Evolutionary conservation across 2,797 vertebrate species (phyloP).

Genomic region (Poeciliopsis gracilis): DNA sequence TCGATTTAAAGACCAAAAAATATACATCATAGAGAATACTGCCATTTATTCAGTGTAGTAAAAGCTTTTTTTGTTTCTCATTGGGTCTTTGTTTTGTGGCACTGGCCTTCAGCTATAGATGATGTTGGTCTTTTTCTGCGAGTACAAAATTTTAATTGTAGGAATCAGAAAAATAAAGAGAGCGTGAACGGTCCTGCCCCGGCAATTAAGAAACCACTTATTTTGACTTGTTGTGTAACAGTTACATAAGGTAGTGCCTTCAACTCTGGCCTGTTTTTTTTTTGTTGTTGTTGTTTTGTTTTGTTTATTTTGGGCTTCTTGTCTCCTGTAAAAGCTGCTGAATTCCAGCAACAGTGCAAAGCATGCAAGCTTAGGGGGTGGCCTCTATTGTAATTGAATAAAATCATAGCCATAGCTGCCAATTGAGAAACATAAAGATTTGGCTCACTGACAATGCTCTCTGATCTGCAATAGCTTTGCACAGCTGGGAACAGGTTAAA

Average conservation of each 20-base stretch:
- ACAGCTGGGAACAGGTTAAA: slow-evolving; percentile 58
- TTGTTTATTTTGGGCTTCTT: neutral
- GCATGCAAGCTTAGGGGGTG: slow-evolving; percentile 35
- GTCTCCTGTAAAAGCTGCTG: slow-evolving; percentile 18
- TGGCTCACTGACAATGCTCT: slow-evolving; percentile 35
- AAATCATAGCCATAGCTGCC: slow-evolving; percentile 38
- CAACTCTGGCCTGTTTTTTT: neutral
- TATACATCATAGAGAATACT: neutral
- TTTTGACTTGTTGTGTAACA: slow-evolving; percentile 17
- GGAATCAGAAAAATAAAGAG: neutral
- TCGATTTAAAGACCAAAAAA: neutral
- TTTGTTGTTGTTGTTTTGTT: neutral
- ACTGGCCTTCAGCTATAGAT: neutral
- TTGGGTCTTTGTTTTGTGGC: neutral
- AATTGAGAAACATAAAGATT: slow-evolving; percentile 42
- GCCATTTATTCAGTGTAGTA: neutral
- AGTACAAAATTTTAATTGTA: neutral
- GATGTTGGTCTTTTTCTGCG: neutral
- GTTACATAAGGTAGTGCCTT: neutral
- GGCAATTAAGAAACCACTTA: slow-evolving; percentile 10
- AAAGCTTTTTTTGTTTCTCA: neutral
- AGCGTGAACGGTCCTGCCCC: neutral
- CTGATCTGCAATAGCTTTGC: slow-evolving; percentile 44
- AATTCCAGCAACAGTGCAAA: slow-evolving; percentile 42
- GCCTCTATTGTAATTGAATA: slow-evolving; percentile 34